Evolutionary conservation across 2,888 invertebrate species (phyloP).

Genomic region (Napeogenes sylphis): DNA sequence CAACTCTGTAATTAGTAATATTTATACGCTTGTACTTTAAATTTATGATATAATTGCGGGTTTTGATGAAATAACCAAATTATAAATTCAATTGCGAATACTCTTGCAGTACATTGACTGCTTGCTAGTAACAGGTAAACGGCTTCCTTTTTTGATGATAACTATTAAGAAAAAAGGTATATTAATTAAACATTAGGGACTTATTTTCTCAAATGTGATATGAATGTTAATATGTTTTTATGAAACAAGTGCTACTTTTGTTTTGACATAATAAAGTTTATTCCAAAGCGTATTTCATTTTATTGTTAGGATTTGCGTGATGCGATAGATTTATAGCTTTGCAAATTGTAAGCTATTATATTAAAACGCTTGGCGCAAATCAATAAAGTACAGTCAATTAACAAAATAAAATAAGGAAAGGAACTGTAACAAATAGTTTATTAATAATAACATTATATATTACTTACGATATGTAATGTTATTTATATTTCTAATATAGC

Average conservation of each 20-base stretch:
- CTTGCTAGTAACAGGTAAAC: neutral
- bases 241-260: too few relatives aligned
- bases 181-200: too few relatives aligned
- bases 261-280: neutral
- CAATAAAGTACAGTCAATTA: conserved; percentile 30
- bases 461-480: neutral
- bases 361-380: conserved; percentile 35
- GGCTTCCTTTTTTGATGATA: too few relatives aligned
- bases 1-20: conserved; percentile 15
- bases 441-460: too few relatives aligned
- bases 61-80: conserved; percentile 15
- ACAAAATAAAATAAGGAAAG: conserved; percentile 26
- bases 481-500: too few relatives aligned
- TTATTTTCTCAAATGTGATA: too few relatives aligned
- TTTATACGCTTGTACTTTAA: conserved; percentile 15
- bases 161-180: too few relatives aligned
- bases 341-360: conserved; percentile 36
- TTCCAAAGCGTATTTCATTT: conserved; percentile 4
- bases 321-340: conserved; percentile 31
- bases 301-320: conserved; percentile 31
- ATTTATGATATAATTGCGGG: conserved; percentile 17
- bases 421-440: conserved; percentile 11
- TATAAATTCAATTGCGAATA: conserved; percentile 11
- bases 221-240: too few relatives aligned
- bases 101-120: neutral